A percentile compares a stretch with the other conserved stretches of the same genome.
Conservation (phyloP, 2,113 vertebrate genomes). For the Zosterops borbonicus region DNA sequence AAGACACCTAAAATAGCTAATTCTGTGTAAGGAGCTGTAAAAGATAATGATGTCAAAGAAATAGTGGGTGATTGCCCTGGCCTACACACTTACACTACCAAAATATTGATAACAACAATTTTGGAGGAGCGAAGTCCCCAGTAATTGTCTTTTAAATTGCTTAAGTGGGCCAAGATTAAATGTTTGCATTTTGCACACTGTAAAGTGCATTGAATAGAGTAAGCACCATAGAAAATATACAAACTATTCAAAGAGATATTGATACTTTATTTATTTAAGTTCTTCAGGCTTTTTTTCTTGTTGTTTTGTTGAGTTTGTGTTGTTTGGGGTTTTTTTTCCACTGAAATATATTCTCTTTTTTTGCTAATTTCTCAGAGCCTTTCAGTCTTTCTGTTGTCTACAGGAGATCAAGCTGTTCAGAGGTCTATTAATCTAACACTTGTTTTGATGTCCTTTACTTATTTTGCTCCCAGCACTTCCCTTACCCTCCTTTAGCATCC, state of each 20-base stretch:
- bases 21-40: not conserved
- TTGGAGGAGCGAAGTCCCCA: not conserved
- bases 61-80: not conserved
- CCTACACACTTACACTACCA: not conserved
- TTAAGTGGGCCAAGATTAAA: not conserved
- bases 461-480: not conserved
- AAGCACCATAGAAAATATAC: not conserved
- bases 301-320: not conserved
- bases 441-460: not conserved
- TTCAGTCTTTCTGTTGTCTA: not conserved
- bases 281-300: not conserved
- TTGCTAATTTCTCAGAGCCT: not conserved
- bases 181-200: not conserved
- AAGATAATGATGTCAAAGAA: not conserved
- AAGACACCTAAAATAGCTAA: not conserved
- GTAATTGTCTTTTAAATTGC: not conserved
- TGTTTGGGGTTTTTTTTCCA: not conserved
- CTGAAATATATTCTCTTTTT: not conserved
- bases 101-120: not conserved
- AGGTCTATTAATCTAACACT: not conserved
- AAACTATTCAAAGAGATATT: not conserved
- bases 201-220: not conserved
- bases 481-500: not conserved
- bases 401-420: not conserved
- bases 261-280: not conserved